Evolutionary conservation across 2,888 invertebrate genomes (phyloP), one percentile per base, ranked within the genome.

Genomic region (Nudaria mundana): DNA sequence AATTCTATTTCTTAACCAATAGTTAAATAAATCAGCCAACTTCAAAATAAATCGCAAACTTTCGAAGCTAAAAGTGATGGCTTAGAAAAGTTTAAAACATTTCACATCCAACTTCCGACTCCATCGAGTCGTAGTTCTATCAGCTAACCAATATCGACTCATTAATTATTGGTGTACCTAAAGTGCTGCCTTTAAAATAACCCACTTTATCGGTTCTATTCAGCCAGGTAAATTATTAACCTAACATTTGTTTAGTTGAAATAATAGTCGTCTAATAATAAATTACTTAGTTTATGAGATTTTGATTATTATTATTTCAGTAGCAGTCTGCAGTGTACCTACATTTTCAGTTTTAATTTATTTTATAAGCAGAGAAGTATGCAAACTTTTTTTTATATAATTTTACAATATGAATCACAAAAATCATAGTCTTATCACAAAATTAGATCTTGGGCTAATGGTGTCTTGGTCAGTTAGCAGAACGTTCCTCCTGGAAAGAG

Each of bases 141-240:
- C 14, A 29, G 44, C 40, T 30, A 42, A 50, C 64, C 69, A 64
- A 71, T 76, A 75, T 70, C 52, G 65, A 33, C 56, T 71, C 74
- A 75, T 76, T 68, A 73, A 75, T 74, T 63, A 76, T 73, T 71
- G 45, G 44, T 48, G 8, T 37, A 28, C 36, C 26, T 50, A 55
- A 60, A 72, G 72, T 67, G 67, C 56, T 60, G 57, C 64, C 66
- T 71, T 75, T 67, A 66, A 62, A 68, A 68, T 64, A 64, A 63
- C 66, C 62, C 58, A 47, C 50, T 55, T 53, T 44, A 43, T 57
- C 48, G 50, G 39, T 29, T 59, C 53, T 63, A 53, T 64, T 61
- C 52, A 59, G 63, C 47, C 44, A 55, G 38, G 35, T 65, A 48
- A 59, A 64, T 64, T 63, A 61, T 61, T 56, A 49, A 62, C 42